Evolutionary conservation across 1,140 invertebrate genomes (phyloP), one percentile per base, ranked within the genome.

Genomic region (Harlomillsia oculata): DNA sequence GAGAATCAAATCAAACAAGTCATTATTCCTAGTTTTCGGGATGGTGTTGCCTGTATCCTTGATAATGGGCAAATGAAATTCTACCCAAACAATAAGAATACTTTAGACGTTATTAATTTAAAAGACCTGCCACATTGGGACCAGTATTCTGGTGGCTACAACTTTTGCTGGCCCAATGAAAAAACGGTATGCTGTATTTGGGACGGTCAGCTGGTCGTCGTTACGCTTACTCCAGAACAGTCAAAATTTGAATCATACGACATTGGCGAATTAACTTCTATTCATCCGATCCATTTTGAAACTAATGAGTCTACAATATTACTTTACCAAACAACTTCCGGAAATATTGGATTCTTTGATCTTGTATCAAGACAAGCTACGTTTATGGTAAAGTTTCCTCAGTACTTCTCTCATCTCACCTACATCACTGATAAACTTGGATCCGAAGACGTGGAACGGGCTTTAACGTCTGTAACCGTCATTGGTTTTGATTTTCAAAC

Each of bases 401-500:
- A 37, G 16, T 13, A n/a, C 1, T 37, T 23, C 28, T 37, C 34
- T 2, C 16, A 53, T 25, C 11, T 53, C 8, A 53, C 21, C 11
- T 53, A 40, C 26, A 28, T 53, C 21, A 28, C 30, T 23, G 30
- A 9, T 25, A 50, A 30, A n/a, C n/a, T n/a, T 8, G 37, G 34
- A 32, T 29, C 6, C 13, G 51, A 43, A 6, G 18, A 6, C 13
- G 32, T 23, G n/a, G 16, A 28, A 37, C 14, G 23, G 18, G 23
- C 37, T 21, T 30, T 29, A 4, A 4, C 14, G n/a, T 30, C 26
- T 26, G 14, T 62, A 14, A 40, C 60, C 36, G 39, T 59, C 26
- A 34, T 65, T 43, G 53, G 40, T 20, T 57, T 56, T 40, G 60
- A 65, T 39, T 50, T 39, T 28, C 8, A 57, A 20, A 59, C 59